Percentiles rank a stretch among this genome's conserved stretches.
Conservation (phyloP, 2,113 vertebrate genomes). For the Rhinogobius similis region DNA sequence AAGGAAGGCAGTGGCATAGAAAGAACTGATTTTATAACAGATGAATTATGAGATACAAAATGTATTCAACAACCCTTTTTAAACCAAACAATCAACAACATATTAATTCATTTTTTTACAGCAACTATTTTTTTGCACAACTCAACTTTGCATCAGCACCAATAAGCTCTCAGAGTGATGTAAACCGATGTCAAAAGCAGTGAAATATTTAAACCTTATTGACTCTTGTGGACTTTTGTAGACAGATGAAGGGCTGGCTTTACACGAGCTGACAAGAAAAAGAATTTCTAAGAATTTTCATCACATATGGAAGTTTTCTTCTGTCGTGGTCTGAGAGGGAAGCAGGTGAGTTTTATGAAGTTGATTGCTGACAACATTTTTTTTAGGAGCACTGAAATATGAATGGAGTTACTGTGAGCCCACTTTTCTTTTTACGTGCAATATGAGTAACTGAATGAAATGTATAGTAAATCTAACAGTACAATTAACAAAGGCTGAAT, state of each 20-base stretch:
- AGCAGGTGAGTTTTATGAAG: too few species aligned
- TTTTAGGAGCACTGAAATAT: too few species aligned
- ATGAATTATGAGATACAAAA: neutral
- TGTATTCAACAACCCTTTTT: neutral
- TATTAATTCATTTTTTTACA: too few species aligned
- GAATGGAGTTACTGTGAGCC: too few species aligned
- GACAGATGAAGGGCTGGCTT: neutral
- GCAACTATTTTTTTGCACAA: neutral
- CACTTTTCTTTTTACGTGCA: too few species aligned
- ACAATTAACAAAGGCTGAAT: too few species aligned
- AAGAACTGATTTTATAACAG: neutral
- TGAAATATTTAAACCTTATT: slow-evolving; percentile 2
- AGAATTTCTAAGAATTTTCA: neutral
- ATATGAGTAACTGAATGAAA: too few species aligned
- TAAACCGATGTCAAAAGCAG: neutral
- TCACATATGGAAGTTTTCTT: neutral
- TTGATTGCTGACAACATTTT: too few species aligned
- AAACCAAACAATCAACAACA: neutral
- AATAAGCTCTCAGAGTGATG: neutral
- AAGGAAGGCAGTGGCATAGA: neutral
- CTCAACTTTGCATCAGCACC: neutral
- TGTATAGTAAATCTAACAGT: too few species aligned
- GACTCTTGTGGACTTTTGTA: neutral
- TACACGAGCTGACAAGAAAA: slow-evolving; percentile 2
- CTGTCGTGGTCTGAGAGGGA: neutral